These are phyloP conservation scores for Beris chalybata DNA, from an alignment of 2,888 invertebrate genomes.

Conservation along the genomic window DNA sequence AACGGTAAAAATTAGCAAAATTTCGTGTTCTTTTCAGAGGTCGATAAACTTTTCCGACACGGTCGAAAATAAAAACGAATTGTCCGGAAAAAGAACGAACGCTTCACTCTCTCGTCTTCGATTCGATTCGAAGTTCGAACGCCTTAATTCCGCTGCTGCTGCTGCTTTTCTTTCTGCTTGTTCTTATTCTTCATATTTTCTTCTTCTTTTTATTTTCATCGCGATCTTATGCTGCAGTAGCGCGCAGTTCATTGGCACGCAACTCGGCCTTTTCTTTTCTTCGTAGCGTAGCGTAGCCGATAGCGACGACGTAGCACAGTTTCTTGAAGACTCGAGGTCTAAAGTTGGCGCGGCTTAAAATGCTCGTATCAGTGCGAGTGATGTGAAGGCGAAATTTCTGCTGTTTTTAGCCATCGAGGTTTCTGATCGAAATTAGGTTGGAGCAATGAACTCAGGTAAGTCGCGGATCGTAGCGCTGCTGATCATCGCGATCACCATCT, in stretches of 20 bases:
- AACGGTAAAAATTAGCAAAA: conserved; percentile 19
- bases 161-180: conserved; percentile 2
- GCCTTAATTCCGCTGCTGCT: too few relatives aligned
- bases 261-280: conserved; percentile 23
- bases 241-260: conserved; percentile 27
- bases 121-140: too few relatives aligned
- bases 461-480: too few relatives aligned
- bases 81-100: conserved; percentile 22
- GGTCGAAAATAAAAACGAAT: conserved; percentile 22
- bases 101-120: conserved; percentile 10
- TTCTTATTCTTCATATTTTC: conserved; percentile 12
- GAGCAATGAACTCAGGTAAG: conserved; percentile 30
- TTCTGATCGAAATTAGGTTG: conserved; percentile 26
- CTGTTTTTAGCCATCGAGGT: conserved; percentile 16
- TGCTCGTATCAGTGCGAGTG: conserved; percentile 31
- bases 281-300: neutral
- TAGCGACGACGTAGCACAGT: too few relatives aligned
- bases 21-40: conserved; percentile 9
- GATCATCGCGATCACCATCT: too few relatives aligned
- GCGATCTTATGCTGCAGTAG: conserved; percentile 14
- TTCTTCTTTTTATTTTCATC: neutral
- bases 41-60: conserved; percentile 19
- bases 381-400: conserved; percentile 31
- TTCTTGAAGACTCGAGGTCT: too few relatives aligned
- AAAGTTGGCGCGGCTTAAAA: conserved; percentile 23